Evolutionary conservation across 2,888 invertebrate genomes (phyloP), one percentile per base, ranked within the genome.

Genomic region (Diarsia dahlii): DNA sequence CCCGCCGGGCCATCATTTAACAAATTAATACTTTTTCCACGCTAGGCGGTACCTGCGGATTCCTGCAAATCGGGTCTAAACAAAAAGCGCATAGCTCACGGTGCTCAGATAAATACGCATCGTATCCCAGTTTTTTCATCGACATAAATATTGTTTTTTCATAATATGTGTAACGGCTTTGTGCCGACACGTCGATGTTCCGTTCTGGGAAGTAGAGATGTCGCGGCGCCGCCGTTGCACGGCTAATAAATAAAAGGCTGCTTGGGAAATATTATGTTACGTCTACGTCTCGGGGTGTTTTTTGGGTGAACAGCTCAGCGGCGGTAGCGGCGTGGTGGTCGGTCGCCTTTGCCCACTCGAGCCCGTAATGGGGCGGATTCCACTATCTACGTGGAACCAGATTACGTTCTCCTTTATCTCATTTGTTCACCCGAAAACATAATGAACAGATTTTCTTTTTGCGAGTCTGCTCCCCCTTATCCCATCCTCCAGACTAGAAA

Each of bases 261-360:
- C 94, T 94, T 93, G 95, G 95, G 94, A 95, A 95, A 96, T 96
- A 96, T 96, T 96, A 96, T 95, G 95, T 96, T 96, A 96, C 96
- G 94, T 93, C 91, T 93, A 96, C 96, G 94, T 94, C 92, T 93
- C 88, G 92, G 94, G 93, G 91, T 92, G 93, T 94, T 95, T 95
- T 95, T 95, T 94, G 93, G 94, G 86, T 88, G 89, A 91, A 91
- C 91, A 92, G 93, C 91, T 90, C 90, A 90, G 89, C 89, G 91
- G 91, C 90, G 91, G 92, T 89, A 91, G 91, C 74, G 58, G 82
- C 66, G 84, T 89, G 92, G 93, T 92, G 92, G 93, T 92, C 93
- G 93, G 90, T 84, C 89, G 90, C 91, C 93, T 92, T 92, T 90
- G 92, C 89, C 92, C 93, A 93, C 93, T 93, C 93, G 93, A 93